These are phyloP conservation scores for Dinoponera quadriceps DNA, from an alignment of 1,140 invertebrate species.

Conservation along the genomic window DNA sequence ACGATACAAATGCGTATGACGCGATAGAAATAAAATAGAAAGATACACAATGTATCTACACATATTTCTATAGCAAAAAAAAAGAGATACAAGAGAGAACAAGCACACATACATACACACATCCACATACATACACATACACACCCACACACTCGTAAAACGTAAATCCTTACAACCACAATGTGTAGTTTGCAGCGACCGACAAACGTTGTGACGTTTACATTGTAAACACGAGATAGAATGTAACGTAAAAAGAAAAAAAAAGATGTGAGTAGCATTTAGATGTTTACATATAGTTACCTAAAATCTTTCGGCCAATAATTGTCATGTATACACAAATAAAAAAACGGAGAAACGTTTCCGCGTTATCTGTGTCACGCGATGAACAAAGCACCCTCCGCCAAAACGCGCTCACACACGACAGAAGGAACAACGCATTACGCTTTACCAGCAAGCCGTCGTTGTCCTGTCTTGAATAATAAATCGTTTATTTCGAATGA, in stretches of 20 bases:
- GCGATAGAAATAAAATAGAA: not conserved
- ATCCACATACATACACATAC: too few species aligned
- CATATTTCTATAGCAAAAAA: constrained; percentile 21
- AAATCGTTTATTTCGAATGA: not conserved
- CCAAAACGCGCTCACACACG: not conserved
- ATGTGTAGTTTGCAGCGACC: constrained; percentile 45
- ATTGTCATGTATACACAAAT: not conserved
- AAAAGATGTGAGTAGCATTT: constrained; percentile 21
- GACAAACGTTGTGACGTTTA: constrained; percentile 28
- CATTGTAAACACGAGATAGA: constrained; percentile 43
- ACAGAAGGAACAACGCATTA: constrained; percentile 19
- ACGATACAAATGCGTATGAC: constrained; percentile 6
- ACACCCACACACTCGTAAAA: constrained; percentile 32
- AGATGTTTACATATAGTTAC: constrained; percentile 18
- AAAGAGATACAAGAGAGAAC: constrained; percentile 5
- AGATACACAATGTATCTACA: constrained; percentile 2
- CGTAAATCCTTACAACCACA: constrained; percentile 31
- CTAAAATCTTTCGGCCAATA: constrained; percentile 31
- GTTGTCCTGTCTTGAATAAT: constrained; percentile 6
- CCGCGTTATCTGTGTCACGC: constrained; percentile 10
- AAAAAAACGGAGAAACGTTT: constrained; percentile 1
- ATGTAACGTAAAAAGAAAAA: constrained; percentile 44
- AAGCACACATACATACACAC: too few species aligned
- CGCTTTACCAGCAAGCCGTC: not conserved
- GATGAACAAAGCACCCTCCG: not conserved